Evolutionary conservation across 2,888 invertebrate genomes (phyloP), one percentile per base, ranked within the genome.

Genomic region (Onthophagus sagittarius): DNA sequence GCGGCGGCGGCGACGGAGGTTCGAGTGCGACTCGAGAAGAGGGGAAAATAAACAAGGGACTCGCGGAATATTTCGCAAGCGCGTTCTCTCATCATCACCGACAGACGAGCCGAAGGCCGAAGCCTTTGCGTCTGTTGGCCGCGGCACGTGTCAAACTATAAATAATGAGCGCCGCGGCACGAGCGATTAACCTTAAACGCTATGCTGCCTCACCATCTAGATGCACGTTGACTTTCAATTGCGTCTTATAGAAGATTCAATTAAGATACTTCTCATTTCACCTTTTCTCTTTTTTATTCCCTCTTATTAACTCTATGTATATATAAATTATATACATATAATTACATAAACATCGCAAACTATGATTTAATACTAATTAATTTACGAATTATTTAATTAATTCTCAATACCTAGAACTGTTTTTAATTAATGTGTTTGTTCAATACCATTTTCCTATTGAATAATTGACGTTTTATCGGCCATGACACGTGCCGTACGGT

Each of bases 121-220:
- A 23, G 23, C 4, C 39, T 11, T 7, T 11, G 11, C 39, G 39
- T 53, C 39, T 53, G 39, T 53, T 53, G 11, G 39, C 39, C 39
- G 39, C 67, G 67, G 67, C 67, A 67, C 67, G 67, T 67, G 67
- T 67, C 67, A 32, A 67, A 67, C 67, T 67, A 67, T 67, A 67
- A 67, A 67, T 67, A 67, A 67, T 67, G 67, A 67, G 23, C 67
- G 67, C 23, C 67, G 23, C 15, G 64, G 64, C 15, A 64, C 64
- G 15, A 23, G 67, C 13, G 67, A 64, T 53, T 53, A 53, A 53
- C 39, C 39, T 53, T 53, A 53, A 53, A 23, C 23, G 23, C 23
- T 23, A 23, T 11, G 39, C 39, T 53, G 9, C 39, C 7, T 53
- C 39, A 11, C 39, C 9, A 53, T 53, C 39, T 7, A 53, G 39